Evolutionary conservation across 2,113 vertebrate species (phyloP).

Genomic region (Cardinalis cardinalis): DNA sequence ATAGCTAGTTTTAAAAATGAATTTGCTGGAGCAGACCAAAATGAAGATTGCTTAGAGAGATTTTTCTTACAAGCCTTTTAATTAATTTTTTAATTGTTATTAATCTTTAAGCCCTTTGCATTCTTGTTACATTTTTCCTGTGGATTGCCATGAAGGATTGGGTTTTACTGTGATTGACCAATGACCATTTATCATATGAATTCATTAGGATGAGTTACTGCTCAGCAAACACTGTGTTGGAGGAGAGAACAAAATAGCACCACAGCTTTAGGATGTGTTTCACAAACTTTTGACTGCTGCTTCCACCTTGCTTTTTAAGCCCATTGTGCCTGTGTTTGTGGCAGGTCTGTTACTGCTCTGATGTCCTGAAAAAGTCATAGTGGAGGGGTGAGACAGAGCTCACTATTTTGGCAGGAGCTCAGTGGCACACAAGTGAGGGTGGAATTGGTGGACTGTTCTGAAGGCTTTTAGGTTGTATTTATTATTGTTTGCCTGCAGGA

Average conservation of each 20-base stretch:
- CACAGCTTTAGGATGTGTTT: not conserved
- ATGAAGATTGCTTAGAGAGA: not conserved
- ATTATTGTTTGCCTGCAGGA: not conserved
- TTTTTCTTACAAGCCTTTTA: slow-evolving; percentile 24
- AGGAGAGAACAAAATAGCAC: not conserved
- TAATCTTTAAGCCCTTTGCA: not conserved
- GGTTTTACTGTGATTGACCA: slow-evolving; percentile 23
- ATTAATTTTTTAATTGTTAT: not conserved
- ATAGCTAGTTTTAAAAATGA: slow-evolving; percentile 30
- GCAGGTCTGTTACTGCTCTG: not conserved
- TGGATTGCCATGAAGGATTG: not conserved
- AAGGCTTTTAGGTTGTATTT: not conserved
- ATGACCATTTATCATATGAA: not conserved
- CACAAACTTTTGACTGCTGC: not conserved
- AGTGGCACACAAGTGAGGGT: not conserved
- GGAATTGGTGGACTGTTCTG: not conserved
- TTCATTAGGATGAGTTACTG: not conserved
- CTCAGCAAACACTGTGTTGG: not conserved
- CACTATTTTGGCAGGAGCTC: not conserved
- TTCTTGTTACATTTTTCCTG: not conserved
- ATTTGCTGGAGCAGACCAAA: slow-evolving; percentile 31
- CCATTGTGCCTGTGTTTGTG: not conserved
- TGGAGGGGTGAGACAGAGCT: not conserved
- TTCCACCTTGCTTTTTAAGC: not conserved
- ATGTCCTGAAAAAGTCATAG: not conserved